Evolutionary conservation across 2,797 vertebrate genomes (phyloP), one percentile per base, ranked within the genome.

Genomic region (Geotrypetes seraphini): DNA sequence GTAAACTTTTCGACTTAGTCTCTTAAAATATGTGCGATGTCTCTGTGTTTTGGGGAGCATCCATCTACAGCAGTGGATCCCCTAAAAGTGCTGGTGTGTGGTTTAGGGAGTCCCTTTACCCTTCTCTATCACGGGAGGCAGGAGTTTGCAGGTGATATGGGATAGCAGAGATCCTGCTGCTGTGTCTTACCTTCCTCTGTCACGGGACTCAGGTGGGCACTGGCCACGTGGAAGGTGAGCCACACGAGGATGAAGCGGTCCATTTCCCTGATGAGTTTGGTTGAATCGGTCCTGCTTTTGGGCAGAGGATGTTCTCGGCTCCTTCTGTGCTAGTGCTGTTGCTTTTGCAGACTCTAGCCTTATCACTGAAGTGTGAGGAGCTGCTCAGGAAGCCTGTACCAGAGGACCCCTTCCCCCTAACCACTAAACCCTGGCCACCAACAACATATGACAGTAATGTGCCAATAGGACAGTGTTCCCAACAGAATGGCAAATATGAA

Each of bases 161-260:
- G n/a, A n/a, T n/a, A n/a, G n/a, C n/a, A n/a, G n/a, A n/a, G n/a
- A 17, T 19, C 5, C 12, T 29, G 3, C 16, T 29, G 16, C 19
- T 26, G 12, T 17, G 10, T 22, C 71, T 14, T 87, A 90, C 89
- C 88, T 84, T 87, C 61, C 42, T 62, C 53, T 39, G 79, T 73
- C 43, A 88, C 53, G 2, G 36, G 48, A 57, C 20, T 33, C 2
- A 53, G 39, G 16, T 53, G 34, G 47, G 36, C 0, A 45, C 43
- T 23, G 57, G 70, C 30, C 35, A 78, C 28, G 42, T 36, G 35
- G 19, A 74, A 16, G 15, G 78, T 37, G 22, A 73, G 5, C 2
- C 53, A 37, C 28, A 36, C 19, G 45, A 64, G 47, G 43, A 67
- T 39, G 0, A 10, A 18, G 6, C 49, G 40, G 43, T 60, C 51